Conservation (phyloP, 2,113 vertebrate species). For the Astur gentilis region DNA sequence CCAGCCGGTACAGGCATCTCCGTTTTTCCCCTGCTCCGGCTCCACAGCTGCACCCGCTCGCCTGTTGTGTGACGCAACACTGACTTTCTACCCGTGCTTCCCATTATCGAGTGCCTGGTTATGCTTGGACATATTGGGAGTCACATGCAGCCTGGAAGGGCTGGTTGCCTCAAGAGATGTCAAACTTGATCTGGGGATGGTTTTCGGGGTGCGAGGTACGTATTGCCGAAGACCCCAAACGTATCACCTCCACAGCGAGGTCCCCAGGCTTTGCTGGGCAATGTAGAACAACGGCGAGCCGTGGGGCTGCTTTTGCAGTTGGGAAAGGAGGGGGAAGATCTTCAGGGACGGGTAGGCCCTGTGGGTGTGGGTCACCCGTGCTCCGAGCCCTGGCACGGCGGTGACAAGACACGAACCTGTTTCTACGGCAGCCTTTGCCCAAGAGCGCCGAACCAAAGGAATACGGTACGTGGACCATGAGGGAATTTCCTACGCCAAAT, state of each 20-base stretch:
- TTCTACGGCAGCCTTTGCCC: not conserved
- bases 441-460: no score
- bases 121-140: not conserved
- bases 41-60: not conserved
- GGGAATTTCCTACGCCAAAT: not conserved
- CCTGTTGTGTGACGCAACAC: rapidly evolving
- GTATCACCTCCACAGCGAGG: no score
- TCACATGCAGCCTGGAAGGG: not conserved
- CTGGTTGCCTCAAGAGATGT: not conserved
- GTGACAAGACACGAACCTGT: no score
- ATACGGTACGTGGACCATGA: rapidly evolving
- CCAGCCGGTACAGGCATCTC: rapidly evolving
- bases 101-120: not conserved
- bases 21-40: not conserved
- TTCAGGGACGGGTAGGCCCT: rapidly evolving
- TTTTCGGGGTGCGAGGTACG: not conserved
- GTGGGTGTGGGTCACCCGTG: not conserved
- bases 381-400: not conserved
- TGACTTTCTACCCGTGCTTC: not conserved
- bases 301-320: no score
- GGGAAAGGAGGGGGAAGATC: not conserved
- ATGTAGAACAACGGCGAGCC: not conserved
- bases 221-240: not conserved
- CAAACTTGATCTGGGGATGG: no score
- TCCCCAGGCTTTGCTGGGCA: not conserved